These are phyloP conservation scores for Mizuhopecten yessoensis DNA, from an alignment of 1,140 invertebrate species.

Conservation along the genomic window DNA sequence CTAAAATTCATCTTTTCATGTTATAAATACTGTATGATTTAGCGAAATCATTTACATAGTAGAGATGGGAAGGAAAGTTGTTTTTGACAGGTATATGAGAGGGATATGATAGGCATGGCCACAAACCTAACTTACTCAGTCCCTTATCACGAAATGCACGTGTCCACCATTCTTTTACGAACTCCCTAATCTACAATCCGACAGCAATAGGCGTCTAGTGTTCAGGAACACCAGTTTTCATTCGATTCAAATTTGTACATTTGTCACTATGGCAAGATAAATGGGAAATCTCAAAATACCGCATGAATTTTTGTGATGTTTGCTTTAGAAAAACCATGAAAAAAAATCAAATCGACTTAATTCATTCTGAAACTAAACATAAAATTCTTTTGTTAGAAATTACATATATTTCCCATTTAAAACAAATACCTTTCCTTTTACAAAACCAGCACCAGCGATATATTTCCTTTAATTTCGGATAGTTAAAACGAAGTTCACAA, in stretches of 20 bases:
- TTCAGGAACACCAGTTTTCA: not conserved
- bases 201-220: not conserved
- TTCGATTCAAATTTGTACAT: too few relatives aligned
- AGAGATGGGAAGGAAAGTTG: not conserved
- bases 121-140: constrained; percentile 11
- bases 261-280: too few relatives aligned
- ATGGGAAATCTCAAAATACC: too few relatives aligned
- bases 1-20: not conserved
- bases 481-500: not conserved
- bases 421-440: not conserved
- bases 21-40: not conserved
- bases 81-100: not conserved
- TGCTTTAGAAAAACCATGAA: too few relatives aligned
- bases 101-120: constrained; percentile 37
- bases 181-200: not conserved
- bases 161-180: too few relatives aligned
- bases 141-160: not conserved
- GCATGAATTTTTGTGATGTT: too few relatives aligned
- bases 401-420: not conserved
- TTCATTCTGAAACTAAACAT: too few relatives aligned
- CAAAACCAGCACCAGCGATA: not conserved
- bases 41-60: not conserved
- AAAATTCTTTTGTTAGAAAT: too few relatives aligned
- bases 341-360: not conserved
- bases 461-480: not conserved